Base-by-base conservation (phyloP, 2,113 vertebrate genomes). In the Callorhinus ursinus region DNA sequence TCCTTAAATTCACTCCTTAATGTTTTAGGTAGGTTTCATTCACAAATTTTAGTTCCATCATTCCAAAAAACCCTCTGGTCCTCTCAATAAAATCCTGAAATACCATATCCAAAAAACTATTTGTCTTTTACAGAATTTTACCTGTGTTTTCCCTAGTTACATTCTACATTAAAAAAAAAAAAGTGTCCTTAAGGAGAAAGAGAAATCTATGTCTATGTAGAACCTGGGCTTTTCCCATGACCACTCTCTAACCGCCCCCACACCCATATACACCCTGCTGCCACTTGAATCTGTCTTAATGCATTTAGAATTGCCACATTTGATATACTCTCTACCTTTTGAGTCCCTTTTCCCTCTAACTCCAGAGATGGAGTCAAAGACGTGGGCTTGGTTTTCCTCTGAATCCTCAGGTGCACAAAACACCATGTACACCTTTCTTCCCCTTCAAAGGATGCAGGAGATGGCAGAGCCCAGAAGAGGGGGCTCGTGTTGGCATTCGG, bases 261-360 rank as follows among this genome's bases (percentile, higher is more conserved):
- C 33, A 2, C 7, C 1, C 11, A 12, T 55, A 6, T 21, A 4
- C 24, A 31, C 1, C 21, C 2, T 21, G 16, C 1, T 11, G 31
- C 76, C 69, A 10, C 26, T 55, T 9, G 10, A 26, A 22, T 51
- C 36, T 65, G 55, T 19, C n/a, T 31, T 55, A 51, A 18, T 31
- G 7, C 5, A 46, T 46, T 46, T 80, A 36, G 26, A 51, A 18
- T 39, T 36, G 4, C 1, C 16, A 85, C 42, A 5, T 51, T 51
- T 21, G 11, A 19, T 3, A 5, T 5, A 15, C 6, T 88, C 13
- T 24, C 5, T 12, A 71, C 9, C 15, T 33, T 19, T 19, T 71
- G 74, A 39, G 13, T 24, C 72, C 18, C 14, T 76, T 63, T 49
- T 26, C 16, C 42, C 5, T 19, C 14, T 59, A 22, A 81, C 33